Conservation (phyloP, 2,113 vertebrate species). For the Melanocharis versteri region DNA sequence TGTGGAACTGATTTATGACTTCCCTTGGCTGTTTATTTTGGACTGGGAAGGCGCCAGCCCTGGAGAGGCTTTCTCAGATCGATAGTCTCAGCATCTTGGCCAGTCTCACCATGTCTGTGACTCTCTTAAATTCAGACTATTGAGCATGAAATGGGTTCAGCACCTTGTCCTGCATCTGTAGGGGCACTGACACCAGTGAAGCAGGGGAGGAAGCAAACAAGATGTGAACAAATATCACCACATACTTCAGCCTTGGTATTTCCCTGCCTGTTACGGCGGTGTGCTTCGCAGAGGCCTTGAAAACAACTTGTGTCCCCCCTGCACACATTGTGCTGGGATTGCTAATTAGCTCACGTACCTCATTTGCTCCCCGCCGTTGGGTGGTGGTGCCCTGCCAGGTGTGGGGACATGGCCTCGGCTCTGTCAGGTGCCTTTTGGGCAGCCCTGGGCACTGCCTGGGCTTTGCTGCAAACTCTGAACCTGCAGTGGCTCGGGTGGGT, state of each 20-base stretch:
- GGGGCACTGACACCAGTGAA: background rate
- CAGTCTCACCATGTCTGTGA: background rate
- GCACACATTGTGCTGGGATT: rapidly evolving
- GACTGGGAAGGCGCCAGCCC: background rate
- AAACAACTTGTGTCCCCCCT: background rate
- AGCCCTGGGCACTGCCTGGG: background rate
- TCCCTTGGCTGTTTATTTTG: conserved; percentile 5
- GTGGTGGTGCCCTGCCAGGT: background rate
- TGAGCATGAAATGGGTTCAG: background rate
- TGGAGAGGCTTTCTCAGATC: background rate
- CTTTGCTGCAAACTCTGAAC: background rate
- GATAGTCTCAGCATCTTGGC: background rate
- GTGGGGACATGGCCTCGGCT: background rate
- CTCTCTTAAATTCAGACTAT: background rate
- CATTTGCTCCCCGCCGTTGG: rapidly evolving
- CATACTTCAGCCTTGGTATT: background rate
- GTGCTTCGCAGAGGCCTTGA: background rate
- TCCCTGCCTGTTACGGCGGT: background rate
- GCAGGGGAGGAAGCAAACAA: background rate
- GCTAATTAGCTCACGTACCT: rapidly evolving
- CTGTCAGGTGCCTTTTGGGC: background rate
- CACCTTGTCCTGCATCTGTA: background rate
- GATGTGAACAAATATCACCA: background rate
- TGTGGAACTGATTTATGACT: background rate
- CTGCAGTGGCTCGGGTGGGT: background rate